A percentile compares a stretch with the other conserved stretches of the same genome.
phyloP scores from a whole-genome alignment of 1,140 invertebrate species.

The Druon quercuslanigerum region DNA sequence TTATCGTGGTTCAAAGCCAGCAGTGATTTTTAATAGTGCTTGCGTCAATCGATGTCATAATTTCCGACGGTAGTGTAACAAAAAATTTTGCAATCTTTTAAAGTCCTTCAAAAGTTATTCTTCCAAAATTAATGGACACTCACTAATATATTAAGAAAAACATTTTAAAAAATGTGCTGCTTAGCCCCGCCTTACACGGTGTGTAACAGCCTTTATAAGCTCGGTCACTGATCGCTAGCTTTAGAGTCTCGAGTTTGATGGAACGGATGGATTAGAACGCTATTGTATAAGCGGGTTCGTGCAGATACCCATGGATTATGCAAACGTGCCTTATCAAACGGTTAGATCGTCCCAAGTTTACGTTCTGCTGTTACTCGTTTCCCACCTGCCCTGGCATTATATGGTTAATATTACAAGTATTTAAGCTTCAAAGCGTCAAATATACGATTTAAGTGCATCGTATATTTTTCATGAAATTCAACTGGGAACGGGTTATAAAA shows the following conservation, averaged over 20 bases:
- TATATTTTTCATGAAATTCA: background rate
- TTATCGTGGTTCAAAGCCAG: no score
- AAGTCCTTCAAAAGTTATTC: no score
- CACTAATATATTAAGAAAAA: no score
- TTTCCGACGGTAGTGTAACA: no score
- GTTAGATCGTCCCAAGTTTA: conserved; percentile 55
- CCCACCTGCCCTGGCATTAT: conserved; percentile 6
- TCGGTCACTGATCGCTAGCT: conserved; percentile 19
- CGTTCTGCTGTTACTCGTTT: conserved; percentile 28
- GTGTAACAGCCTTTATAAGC: conserved; percentile 18
- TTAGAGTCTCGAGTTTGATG: conserved; percentile 42
- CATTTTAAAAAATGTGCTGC: background rate
- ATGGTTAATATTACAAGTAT: conserved; percentile 20
- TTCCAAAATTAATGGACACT: no score
- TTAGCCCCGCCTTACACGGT: background rate
- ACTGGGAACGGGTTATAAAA: no score
- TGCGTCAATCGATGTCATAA: no score
- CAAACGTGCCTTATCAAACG: conserved; percentile 57
- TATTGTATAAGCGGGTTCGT: conserved; percentile 51
- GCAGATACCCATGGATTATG: conserved; percentile 56
- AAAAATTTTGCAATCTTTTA: no score
- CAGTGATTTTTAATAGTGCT: no score
- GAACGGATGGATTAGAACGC: conserved; percentile 52
- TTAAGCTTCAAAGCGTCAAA: background rate
- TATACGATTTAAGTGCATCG: background rate